phyloP scores from a whole-genome alignment of 2,113 vertebrate species.

The Oryzias celebensis region DNA sequence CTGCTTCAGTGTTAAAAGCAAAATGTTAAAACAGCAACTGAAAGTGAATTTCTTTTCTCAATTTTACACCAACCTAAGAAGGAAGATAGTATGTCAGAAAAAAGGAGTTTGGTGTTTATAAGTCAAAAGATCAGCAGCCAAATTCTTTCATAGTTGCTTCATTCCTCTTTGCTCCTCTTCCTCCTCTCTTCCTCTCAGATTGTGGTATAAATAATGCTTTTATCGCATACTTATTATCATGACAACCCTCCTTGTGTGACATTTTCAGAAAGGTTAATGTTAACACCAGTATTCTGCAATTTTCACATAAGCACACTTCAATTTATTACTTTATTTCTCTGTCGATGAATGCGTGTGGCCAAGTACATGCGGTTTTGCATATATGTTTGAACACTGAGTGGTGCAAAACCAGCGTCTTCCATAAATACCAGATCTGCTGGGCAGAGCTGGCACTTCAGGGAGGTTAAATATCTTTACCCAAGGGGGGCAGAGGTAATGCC shows the following conservation, averaged over 20 bases:
- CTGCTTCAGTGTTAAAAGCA: slow-evolving; percentile 66
- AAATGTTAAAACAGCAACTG: slow-evolving; percentile 55
- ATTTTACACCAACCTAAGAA: slow-evolving; percentile 29
- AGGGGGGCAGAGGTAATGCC: slow-evolving; percentile 30
- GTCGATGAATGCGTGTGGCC: slow-evolving; percentile 12
- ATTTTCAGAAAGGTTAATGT: slow-evolving; percentile 66
- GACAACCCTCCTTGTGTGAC: slow-evolving; percentile 55
- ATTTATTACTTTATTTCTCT: not conserved
- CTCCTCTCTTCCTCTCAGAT: not conserved
- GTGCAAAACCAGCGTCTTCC: slow-evolving; percentile 27
- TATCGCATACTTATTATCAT: slow-evolving; percentile 51
- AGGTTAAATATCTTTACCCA: slow-evolving; percentile 49
- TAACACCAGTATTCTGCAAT: slow-evolving; percentile 29
- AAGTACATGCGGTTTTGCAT: slow-evolving; percentile 16
- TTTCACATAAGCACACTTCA: slow-evolving; percentile 21
- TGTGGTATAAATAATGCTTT: slow-evolving; percentile 41
- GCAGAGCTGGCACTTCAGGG: slow-evolving; percentile 24
- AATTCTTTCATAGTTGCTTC: not conserved
- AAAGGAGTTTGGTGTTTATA: not conserved
- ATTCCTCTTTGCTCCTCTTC: not conserved
- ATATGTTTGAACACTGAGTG: slow-evolving; percentile 23
- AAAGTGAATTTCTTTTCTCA: slow-evolving; percentile 50
- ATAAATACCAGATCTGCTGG: slow-evolving; percentile 52
- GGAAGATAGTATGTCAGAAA: not conserved
- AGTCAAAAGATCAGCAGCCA: not conserved